Evolutionary conservation across 1,140 invertebrate genomes (phyloP).

Genomic region (Octopus bimaculoides): DNA sequence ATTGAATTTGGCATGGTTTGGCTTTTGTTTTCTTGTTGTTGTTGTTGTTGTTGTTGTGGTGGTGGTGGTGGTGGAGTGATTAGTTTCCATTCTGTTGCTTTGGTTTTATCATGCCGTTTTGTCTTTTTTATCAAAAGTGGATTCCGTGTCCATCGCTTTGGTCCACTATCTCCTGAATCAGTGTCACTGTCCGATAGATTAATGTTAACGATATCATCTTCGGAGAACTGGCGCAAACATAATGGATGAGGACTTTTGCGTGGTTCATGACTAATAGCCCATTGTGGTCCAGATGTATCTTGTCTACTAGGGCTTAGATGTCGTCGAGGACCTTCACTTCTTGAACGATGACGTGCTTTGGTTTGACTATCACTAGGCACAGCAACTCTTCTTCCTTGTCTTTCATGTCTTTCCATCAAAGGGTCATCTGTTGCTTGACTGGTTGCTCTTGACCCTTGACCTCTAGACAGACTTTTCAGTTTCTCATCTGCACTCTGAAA

Average conservation of each 20-base stretch:
- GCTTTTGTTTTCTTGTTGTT: not conserved
- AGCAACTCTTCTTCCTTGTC: constrained; percentile 18
- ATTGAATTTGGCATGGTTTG: constrained; percentile 9
- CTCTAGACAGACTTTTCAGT: constrained; percentile 40
- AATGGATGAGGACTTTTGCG: not conserved
- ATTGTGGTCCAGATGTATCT: constrained; percentile 7
- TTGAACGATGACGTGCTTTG: constrained; percentile 28
- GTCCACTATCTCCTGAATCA: constrained; percentile 38
- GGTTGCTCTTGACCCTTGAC: constrained; percentile 18
- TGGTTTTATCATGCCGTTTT: constrained; percentile 28
- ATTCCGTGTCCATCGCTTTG: constrained; percentile 46
- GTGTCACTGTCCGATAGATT: constrained; percentile 34
- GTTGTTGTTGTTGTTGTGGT: not conserved
- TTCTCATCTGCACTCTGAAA: constrained; percentile 52
- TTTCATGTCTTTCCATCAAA: not conserved
- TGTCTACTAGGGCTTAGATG: not conserved
- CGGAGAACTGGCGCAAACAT: constrained; percentile 8
- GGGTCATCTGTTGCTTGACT: constrained; percentile 7
- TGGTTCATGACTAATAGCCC: constrained; percentile 1
- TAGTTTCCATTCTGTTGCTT: constrained; percentile 30
- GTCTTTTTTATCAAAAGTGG: constrained; percentile 35
- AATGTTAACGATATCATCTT: not conserved
- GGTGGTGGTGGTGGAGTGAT: not conserved
- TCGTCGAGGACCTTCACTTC: constrained; percentile 43
- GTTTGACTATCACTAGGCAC: constrained; percentile 19